Conservation (phyloP, 2,113 vertebrate species). For the Dolichotis patagonum region DNA sequence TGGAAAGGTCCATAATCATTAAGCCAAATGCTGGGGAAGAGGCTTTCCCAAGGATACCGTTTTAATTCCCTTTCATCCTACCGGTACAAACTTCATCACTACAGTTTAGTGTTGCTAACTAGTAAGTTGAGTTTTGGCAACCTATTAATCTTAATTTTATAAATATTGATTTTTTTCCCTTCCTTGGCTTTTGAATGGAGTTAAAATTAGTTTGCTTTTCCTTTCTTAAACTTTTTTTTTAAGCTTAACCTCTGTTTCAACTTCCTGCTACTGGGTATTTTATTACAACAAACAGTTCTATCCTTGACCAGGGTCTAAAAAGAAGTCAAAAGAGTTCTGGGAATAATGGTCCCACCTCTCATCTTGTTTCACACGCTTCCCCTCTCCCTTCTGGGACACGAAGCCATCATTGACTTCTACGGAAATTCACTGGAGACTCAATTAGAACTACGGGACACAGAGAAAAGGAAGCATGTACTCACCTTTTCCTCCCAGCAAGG, state of each 20-base stretch:
- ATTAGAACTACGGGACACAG: slow-evolving; percentile 62
- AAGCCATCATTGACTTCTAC: slow-evolving; percentile 44
- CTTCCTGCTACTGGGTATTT: slow-evolving; percentile 65
- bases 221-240: background rate
- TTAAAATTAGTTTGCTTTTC: slow-evolving; percentile 61
- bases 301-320: slow-evolving; percentile 65
- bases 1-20: slow-evolving; percentile 43
- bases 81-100: slow-evolving; percentile 2
- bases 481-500: background rate
- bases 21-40: slow-evolving; percentile 44
- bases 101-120: slow-evolving; percentile 22
- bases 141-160: slow-evolving; percentile 69
- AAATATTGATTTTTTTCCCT: slow-evolving; percentile 32
- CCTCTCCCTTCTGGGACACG: slow-evolving; percentile 56
- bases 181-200: slow-evolving; percentile 35
- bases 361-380: slow-evolving; percentile 63
- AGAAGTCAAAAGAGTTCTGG: slow-evolving; percentile 63
- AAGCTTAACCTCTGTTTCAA: slow-evolving; percentile 64
- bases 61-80: slow-evolving; percentile 60
- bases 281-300: slow-evolving; percentile 52
- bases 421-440: slow-evolving; percentile 78
- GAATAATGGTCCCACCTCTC: slow-evolving; percentile 66
- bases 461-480: background rate
- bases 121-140: slow-evolving; percentile 64
- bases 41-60: background rate